Base-by-base conservation (phyloP, 2,888 invertebrate genomes). In the Harpagoxenus sublaevis region DNA sequence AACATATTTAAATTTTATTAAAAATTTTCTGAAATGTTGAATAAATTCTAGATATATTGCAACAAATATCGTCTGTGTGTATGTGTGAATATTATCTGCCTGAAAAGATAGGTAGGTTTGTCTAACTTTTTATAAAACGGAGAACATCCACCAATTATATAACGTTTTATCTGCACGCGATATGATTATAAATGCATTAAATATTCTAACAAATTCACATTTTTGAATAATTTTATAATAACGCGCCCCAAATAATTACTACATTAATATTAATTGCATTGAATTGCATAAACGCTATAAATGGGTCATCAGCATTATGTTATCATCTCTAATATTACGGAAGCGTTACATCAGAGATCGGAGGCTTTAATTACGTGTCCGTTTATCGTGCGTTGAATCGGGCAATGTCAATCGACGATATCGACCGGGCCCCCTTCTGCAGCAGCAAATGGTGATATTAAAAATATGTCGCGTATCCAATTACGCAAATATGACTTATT, bases 331-430 rank as follows among this genome's bases (percentile, higher is more conserved):
- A 73, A 81, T 81, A 81, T 71, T 73, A 48, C 39, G 48, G 73
- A n/a, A 60, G 48, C 28, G 60, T 81, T 81, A 81, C 60, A 73
- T 71, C 57, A 60, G 57, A 23, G 57, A 71, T 57, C 48, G 73
- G 4, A 60, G 35, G 48, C 39, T 81, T 81, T 81, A 81, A 81
- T 81, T 81, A 73, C 79, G 45, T 39, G 73, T 48, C 71, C 79
- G 60, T 81, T 81, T 81, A 73, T 81, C 79, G 8, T 48, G 35
- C 57, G 45, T 12, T 45, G 71, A 71, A 79, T 79, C 73, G 60
- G 31, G 60, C 73, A 81, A 81, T 81, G 79, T 81, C 79, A 81
- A 81, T 81, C 71, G 73, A 48, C 79, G 31, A 39, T 81, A 79
- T 79, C 57, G 79, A 79, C 6, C 45, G 57, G 5, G 10, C 5